Evolutionary conservation across 2,113 vertebrate species (phyloP).

Genomic region (Megatriorchis doriae): DNA sequence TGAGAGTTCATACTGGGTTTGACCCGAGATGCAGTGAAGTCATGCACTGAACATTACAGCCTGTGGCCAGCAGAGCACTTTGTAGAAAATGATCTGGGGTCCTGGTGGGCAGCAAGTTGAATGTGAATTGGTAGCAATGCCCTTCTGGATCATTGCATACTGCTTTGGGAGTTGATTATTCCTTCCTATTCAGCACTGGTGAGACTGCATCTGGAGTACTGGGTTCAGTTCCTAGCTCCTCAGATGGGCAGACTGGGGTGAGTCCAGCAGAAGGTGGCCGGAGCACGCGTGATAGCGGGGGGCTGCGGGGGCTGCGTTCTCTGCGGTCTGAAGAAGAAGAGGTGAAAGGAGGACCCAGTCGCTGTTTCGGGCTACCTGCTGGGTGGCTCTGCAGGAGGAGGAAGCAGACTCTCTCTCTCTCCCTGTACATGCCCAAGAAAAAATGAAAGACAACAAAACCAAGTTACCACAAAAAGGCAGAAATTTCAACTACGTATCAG

Average conservation of each 20-base stretch:
- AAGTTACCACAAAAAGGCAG: neutral
- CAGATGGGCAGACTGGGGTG: neutral
- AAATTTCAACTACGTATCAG: neutral
- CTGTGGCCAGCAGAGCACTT: neutral
- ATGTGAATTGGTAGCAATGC: neutral
- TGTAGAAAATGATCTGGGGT: neutral
- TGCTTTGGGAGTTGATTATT: neutral
- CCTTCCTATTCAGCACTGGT: neutral
- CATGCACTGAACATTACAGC: rapidly evolving
- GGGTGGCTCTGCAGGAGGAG: neutral
- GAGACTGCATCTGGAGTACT: too few relatives aligned
- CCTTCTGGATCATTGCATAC: neutral
- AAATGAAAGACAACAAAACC: neutral
- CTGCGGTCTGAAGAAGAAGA: neutral
- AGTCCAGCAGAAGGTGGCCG: rapidly evolving
- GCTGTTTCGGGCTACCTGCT: neutral
- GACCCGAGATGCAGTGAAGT: neutral
- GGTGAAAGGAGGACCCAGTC: neutral
- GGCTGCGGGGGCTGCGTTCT: neutral
- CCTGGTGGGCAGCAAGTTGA: neutral
- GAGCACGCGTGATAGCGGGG: rapidly evolving
- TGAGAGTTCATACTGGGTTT: neutral
- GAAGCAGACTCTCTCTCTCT: neutral
- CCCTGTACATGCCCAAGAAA: neutral
- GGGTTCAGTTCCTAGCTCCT: neutral